phyloP scores from a whole-genome alignment of 2,113 vertebrate genomes.

The Pogonocichla stellata region DNA sequence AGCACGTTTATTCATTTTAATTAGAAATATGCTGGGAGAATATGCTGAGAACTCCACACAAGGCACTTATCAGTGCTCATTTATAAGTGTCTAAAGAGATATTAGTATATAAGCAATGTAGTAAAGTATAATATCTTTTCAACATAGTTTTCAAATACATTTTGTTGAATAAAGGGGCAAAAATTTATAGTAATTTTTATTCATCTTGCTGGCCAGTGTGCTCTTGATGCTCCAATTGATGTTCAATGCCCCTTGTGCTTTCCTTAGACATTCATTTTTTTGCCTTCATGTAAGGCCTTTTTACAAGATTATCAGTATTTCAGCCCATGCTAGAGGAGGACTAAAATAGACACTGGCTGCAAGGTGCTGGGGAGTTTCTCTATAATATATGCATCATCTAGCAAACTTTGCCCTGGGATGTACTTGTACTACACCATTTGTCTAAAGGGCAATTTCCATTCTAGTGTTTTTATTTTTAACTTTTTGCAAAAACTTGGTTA shows the following conservation, averaged over 20 bases:
- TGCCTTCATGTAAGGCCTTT: not conserved
- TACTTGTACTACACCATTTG: not conserved
- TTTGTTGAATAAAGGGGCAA: not conserved
- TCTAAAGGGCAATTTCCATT: not conserved
- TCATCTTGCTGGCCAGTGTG: not conserved
- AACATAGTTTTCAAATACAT: not conserved
- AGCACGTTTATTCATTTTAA: slow-evolving; percentile 9
- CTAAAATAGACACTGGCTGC: not conserved
- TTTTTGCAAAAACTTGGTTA: not conserved
- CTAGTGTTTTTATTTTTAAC: not conserved
- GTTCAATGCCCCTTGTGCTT: not conserved
- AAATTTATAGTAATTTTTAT: not conserved
- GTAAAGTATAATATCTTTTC: not conserved
- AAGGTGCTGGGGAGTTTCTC: not conserved
- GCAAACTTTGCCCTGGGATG: not conserved
- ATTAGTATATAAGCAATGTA: not conserved
- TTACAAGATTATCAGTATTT: not conserved
- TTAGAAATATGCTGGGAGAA: not conserved
- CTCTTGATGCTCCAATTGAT: not conserved
- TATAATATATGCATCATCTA: not conserved
- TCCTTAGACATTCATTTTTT: not conserved
- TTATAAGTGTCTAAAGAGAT: not conserved
- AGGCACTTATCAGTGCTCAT: not conserved
- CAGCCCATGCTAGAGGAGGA: not conserved
- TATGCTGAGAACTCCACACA: not conserved